Percentiles rank a stretch among this genome's conserved stretches.
Evolutionary conservation across 2,888 invertebrate species (phyloP).

Genomic region (Temnothorax ravouxi): DNA sequence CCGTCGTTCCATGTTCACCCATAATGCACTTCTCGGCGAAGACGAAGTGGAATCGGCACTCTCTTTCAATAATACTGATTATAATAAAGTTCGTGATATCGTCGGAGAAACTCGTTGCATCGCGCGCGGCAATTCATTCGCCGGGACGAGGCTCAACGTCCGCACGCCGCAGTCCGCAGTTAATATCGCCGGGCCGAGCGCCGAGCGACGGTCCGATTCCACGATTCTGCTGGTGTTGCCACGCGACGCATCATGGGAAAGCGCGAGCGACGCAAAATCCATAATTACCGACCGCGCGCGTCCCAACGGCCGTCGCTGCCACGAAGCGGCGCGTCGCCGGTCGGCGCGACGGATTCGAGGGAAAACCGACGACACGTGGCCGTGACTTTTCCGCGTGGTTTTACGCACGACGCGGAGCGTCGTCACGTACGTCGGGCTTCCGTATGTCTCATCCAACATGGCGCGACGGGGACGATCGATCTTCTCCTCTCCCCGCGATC

Average conservation of each 20-base stretch:
- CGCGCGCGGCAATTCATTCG: not conserved
- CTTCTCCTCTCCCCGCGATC: slow-evolving; percentile 51
- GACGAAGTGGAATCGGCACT: not conserved
- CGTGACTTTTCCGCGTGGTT: slow-evolving; percentile 58
- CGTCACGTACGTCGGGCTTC: slow-evolving; percentile 75
- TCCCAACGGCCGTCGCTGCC: slow-evolving; percentile 56
- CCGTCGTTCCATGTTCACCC: slow-evolving; percentile 80
- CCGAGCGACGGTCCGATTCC: slow-evolving; percentile 75
- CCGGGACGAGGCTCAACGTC: slow-evolving; percentile 56
- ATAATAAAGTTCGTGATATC: too few species aligned
- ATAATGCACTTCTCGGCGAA: slow-evolving; percentile 76
- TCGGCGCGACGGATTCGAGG: not conserved
- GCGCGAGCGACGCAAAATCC: slow-evolving; percentile 76
- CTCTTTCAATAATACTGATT: not conserved
- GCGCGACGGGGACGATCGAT: slow-evolving; percentile 70
- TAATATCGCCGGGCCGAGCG: slow-evolving; percentile 69
- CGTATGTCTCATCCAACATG: slow-evolving; percentile 77
- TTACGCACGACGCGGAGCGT: slow-evolving; percentile 67
- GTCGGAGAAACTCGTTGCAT: too few species aligned
- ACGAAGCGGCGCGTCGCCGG: slow-evolving; percentile 49
- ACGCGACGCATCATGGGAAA: slow-evolving; percentile 77
- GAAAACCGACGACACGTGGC: slow-evolving; percentile 39
- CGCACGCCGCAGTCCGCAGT: slow-evolving; percentile 63
- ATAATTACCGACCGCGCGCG: slow-evolving; percentile 72
- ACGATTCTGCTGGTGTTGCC: slow-evolving; percentile 70